Evolutionary conservation across 2,797 vertebrate species (phyloP).

Genomic region (Artibeus lituratus): DNA sequence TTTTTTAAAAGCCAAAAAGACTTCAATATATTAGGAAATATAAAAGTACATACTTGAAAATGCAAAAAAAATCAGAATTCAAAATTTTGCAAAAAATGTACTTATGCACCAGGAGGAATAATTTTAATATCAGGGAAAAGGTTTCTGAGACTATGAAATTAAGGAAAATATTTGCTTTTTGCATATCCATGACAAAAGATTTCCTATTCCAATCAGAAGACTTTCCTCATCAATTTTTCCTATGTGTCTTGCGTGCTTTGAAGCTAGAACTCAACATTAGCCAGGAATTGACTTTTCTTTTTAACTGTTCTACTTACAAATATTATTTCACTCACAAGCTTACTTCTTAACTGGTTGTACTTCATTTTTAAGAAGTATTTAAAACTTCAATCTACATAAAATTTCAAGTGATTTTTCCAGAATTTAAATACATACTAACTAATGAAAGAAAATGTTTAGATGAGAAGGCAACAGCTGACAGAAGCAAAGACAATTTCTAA

Average conservation of each 20-base stretch:
- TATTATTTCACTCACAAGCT: neutral
- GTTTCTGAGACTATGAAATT: neutral
- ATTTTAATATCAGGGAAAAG: neutral
- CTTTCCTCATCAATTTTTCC: neutral
- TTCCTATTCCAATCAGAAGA: neutral
- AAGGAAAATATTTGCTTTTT: neutral
- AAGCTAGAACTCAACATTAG: neutral
- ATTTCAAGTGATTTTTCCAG: neutral
- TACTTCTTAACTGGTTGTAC: neutral
- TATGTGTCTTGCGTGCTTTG: neutral
- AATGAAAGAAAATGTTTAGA: neutral
- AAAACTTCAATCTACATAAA: neutral
- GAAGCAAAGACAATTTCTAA: neutral
- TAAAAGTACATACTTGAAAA: neutral
- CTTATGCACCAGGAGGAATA: neutral
- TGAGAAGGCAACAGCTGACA: neutral
- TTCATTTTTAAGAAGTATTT: slow-evolving; percentile 19
- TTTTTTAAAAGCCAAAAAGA: neutral
- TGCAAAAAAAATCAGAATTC: neutral
- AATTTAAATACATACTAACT: neutral
- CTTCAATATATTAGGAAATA: neutral
- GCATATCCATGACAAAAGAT: neutral
- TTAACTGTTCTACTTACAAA: neutral
- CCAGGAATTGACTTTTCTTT: neutral
- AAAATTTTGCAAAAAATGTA: slow-evolving; percentile 4